Evolutionary conservation across 1,140 invertebrate genomes (phyloP).

Genomic region (Drosophila melanica): DNA sequence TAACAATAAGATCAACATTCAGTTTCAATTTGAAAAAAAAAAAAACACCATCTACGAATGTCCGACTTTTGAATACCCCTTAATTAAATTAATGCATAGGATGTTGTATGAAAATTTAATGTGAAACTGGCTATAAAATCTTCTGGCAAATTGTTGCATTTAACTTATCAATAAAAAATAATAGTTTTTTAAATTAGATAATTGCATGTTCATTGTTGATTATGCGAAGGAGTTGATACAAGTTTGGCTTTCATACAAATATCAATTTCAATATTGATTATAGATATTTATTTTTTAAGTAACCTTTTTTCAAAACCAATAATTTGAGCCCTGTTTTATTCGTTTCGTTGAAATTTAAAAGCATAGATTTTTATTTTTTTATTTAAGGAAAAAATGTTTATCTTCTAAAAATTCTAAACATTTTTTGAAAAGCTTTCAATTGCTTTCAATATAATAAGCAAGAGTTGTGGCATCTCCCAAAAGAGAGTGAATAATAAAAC

Average conservation of each 20-base stretch:
- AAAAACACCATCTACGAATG: neutral
- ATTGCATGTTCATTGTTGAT: no score
- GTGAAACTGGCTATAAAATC: no score
- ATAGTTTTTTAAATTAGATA: no score
- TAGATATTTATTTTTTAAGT: neutral
- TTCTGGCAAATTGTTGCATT: no score
- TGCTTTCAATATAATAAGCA: no score
- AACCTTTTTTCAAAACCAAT: no score
- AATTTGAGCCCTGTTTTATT: no score
- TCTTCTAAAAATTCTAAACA: no score
- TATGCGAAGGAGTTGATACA: no score
- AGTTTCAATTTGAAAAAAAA: constrained; percentile 16
- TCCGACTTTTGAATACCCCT: neutral
- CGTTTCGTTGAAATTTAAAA: neutral
- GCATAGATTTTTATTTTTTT: neutral
- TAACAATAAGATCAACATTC: constrained; percentile 66
- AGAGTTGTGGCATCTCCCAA: neutral
- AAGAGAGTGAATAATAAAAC: constrained; percentile 4
- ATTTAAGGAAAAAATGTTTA: neutral
- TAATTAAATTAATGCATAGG: no score
- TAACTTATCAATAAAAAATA: no score
- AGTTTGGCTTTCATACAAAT: neutral
- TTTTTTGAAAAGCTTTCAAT: no score
- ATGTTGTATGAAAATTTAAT: neutral
- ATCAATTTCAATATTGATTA: neutral